Conservation (phyloP, 2,113 vertebrate genomes). For the Bolborhynchus lineola region DNA sequence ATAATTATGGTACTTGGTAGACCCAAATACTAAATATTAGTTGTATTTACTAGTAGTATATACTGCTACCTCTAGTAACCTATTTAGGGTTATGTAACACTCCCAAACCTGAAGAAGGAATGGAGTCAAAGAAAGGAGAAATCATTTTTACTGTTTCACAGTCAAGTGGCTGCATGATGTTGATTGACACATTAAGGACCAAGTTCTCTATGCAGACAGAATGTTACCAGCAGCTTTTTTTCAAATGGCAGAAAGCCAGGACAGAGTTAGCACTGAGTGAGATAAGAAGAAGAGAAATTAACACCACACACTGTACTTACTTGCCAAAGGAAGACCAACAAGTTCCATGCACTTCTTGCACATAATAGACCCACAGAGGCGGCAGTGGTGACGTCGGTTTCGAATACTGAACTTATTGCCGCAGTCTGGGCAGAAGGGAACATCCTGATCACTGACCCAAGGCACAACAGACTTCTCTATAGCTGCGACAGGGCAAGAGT, state of each 20-base stretch:
- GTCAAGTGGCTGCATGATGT: background rate
- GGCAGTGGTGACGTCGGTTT: slow-evolving; percentile 95
- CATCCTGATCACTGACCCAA: slow-evolving; percentile 96
- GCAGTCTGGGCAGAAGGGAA: slow-evolving; percentile 97
- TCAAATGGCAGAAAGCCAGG: background rate
- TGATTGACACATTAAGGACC: background rate
- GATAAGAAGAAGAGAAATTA: background rate
- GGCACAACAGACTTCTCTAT: slow-evolving; percentile 94
- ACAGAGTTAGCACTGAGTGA: background rate
- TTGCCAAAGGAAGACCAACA: slow-evolving; percentile 85
- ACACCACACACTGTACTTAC: slow-evolving; percentile 71
- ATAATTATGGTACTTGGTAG: background rate
- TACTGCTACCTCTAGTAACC: background rate
- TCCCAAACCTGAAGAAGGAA: background rate
- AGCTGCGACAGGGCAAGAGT: slow-evolving; percentile 66
- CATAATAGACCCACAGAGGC: slow-evolving; percentile 97
- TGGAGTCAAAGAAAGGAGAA: background rate
- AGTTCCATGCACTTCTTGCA: slow-evolving; percentile 93
- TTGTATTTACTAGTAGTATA: background rate
- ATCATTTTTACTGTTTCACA: background rate
- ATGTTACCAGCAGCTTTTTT: background rate
- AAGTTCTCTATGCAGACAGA: background rate
- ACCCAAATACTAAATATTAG: background rate
- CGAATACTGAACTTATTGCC: slow-evolving; percentile 92
- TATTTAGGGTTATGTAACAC: background rate